A percentile compares a stretch with the other conserved stretches of the same genome.
Evolutionary conservation across 2,888 invertebrate species (phyloP).

Genomic region (Abrostola triplasia): DNA sequence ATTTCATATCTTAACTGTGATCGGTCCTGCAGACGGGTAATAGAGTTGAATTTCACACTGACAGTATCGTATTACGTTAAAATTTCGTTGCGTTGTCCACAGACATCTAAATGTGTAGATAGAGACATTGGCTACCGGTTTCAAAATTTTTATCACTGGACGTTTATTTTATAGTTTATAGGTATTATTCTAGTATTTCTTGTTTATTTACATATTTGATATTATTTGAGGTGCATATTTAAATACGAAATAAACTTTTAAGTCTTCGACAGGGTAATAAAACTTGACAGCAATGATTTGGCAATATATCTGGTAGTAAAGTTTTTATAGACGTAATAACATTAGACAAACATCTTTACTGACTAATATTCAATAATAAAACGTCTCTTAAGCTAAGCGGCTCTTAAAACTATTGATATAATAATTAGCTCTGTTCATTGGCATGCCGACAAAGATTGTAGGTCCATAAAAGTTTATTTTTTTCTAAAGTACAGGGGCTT

Average conservation of each 20-base stretch:
- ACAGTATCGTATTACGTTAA: constrained; percentile 34
- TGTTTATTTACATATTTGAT: constrained; percentile 19
- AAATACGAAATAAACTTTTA: not conserved
- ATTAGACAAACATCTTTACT: not conserved
- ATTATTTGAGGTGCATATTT: constrained; percentile 5
- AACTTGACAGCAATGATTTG: not conserved
- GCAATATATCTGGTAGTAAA: not conserved
- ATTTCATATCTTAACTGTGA: constrained; percentile 43
- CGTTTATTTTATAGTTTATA: constrained; percentile 4
- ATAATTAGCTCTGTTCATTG: too few relatives aligned
- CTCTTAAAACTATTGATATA: too few relatives aligned
- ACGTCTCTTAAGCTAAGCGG: too few relatives aligned
- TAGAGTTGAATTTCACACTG: constrained; percentile 40
- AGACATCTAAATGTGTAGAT: constrained; percentile 29
- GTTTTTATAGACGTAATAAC: not conserved
- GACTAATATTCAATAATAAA: not conserved
- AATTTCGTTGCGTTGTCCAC: constrained; percentile 33
- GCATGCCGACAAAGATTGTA: too few relatives aligned
- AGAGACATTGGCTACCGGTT: constrained; percentile 38
- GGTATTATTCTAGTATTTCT: constrained; percentile 18
- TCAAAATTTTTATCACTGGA: constrained; percentile 2
- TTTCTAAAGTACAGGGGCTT: too few relatives aligned
- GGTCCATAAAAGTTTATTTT: too few relatives aligned
- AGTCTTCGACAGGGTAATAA: not conserved
- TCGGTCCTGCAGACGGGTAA: constrained; percentile 31